Conservation (phyloP, 2,113 vertebrate genomes). For the Gallinago jamesoni region DNA sequence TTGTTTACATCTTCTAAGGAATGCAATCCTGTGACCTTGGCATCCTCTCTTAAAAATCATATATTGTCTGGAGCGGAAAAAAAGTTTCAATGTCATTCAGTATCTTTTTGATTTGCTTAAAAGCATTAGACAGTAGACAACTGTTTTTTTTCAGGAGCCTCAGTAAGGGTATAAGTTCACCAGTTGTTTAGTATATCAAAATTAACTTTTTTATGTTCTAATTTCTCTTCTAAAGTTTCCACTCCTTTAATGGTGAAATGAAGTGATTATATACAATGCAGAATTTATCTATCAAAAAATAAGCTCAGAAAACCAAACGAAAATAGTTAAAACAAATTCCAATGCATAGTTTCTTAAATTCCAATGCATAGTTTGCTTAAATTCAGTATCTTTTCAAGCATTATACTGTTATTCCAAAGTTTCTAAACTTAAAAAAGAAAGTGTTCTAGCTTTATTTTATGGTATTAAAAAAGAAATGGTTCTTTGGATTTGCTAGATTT, state of each 20-base stretch:
- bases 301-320: neutral
- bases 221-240: neutral
- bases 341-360: neutral
- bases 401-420: neutral
- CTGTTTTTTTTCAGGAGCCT: neutral
- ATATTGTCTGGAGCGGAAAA: neutral
- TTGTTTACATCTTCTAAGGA: neutral
- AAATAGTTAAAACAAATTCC: neutral
- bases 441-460: neutral
- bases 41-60: neutral
- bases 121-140: neutral
- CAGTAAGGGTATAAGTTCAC: neutral
- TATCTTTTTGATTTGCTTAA: neutral
- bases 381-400: neutral
- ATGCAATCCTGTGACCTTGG: neutral
- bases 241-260: neutral
- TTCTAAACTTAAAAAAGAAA: neutral
- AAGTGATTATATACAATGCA: neutral
- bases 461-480: neutral
- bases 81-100: neutral
- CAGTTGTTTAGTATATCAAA: neutral
- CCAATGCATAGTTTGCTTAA: neutral
- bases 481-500: neutral
- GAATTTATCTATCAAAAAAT: neutral
- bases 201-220: neutral